Evolutionary conservation across 2,888 invertebrate species (phyloP).

Genomic region (Trachelus tabidus): DNA sequence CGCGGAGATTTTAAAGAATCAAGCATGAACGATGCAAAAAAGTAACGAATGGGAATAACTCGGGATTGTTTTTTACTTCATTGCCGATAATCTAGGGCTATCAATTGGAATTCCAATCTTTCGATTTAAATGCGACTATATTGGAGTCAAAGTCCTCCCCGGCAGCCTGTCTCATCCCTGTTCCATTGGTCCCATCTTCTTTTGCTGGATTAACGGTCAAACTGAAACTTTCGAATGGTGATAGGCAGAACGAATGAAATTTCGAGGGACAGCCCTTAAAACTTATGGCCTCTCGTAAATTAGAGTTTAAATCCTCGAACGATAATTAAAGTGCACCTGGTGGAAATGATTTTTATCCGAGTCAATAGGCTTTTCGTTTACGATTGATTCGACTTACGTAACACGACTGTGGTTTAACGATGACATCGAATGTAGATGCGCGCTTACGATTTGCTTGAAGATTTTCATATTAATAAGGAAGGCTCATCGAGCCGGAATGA

Average conservation of each 20-base stretch:
- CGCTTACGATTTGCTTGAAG: background rate
- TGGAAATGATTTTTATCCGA: background rate
- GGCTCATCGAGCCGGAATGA: background rate
- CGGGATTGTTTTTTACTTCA: slow-evolving; percentile 20
- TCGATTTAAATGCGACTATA: slow-evolving; percentile 7
- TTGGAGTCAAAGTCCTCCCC: background rate
- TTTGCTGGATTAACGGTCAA: slow-evolving; percentile 37
- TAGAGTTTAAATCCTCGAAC: slow-evolving; percentile 44
- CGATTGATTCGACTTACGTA: background rate
- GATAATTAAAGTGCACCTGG: slow-evolving; percentile 36
- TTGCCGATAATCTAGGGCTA: slow-evolving; percentile 47
- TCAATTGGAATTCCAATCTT: slow-evolving; percentile 58
- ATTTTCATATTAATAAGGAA: background rate
- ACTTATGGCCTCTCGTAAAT: slow-evolving; percentile 36
- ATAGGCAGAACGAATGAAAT: slow-evolving; percentile 36
- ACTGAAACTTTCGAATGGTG: slow-evolving; percentile 39
- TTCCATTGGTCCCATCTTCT: background rate
- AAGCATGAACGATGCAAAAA: slow-evolving; percentile 25
- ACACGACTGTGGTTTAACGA: background rate
- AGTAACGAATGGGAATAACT: slow-evolving; percentile 29
- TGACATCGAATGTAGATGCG: background rate
- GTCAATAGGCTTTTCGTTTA: background rate
- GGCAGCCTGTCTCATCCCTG: background rate
- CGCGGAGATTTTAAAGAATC: slow-evolving; percentile 11
- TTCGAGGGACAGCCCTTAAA: slow-evolving; percentile 11